Evolutionary conservation across 35 echinoderm and acorn worm genomes (phyloP).

Genomic region (Holothuria glaberrima): DNA sequence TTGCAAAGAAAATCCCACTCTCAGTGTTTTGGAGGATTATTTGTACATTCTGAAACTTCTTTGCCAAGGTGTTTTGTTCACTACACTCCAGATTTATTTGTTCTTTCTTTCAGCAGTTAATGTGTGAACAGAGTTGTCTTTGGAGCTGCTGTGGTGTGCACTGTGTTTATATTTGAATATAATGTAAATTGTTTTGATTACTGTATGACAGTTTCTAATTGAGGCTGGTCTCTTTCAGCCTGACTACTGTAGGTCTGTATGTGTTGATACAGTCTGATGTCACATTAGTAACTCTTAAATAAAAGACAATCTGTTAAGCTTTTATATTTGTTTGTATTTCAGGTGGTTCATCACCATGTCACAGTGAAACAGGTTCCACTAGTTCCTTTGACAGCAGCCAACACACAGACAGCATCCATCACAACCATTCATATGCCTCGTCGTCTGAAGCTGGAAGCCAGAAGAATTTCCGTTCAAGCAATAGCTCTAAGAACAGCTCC

Average conservation of each 20-base stretch:
- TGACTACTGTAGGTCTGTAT: background rate
- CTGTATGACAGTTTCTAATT: no score
- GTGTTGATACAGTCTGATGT: background rate
- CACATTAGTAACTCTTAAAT: background rate
- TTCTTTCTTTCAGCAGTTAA: no score
- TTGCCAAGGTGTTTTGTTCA: background rate
- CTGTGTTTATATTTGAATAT: no score
- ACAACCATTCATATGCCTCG: conserved; percentile 91
- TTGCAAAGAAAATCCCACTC: no score
- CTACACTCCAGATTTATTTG: background rate
- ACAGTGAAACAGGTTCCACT: conserved; percentile 61
- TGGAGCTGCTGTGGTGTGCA: no score
- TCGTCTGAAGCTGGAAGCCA: conserved; percentile 62
- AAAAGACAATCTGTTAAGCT: background rate
- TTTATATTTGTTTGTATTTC: conserved; percentile 25
- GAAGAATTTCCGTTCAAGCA: conserved; percentile 62
- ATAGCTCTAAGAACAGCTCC: conserved; percentile 59
- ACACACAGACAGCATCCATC: conserved; percentile 79
- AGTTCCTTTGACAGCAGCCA: conserved; percentile 76
- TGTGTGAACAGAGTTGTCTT: no score
- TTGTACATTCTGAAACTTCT: background rate
- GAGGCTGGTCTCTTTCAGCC: background rate
- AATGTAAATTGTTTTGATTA: background rate
- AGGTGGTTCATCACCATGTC: conserved; percentile 59
- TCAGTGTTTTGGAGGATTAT: no score